Evolutionary conservation across 2,888 invertebrate species (phyloP), one percentile per base, ranked within the genome.

Genomic region (Hecatera dysodea): DNA sequence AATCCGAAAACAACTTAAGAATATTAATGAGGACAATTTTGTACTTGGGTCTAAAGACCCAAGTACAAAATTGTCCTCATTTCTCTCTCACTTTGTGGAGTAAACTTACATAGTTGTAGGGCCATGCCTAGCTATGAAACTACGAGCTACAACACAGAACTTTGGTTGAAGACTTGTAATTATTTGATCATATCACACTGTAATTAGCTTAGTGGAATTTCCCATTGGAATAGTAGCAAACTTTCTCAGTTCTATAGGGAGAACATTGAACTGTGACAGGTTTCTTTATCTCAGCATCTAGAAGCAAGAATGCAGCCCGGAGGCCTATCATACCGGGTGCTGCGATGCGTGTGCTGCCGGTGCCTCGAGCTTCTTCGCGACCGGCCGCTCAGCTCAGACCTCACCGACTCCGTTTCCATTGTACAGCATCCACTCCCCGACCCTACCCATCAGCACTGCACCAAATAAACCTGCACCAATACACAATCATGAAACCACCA

Each of bases 361-460:
- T 96, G 95, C 85, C 97, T 96, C 52, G 97, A 96, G 82, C 97
- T 97, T 76, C 97, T 96, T 92, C 97, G 96, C 64, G 97, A 97
- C 90, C 98, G 97, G 90, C 98, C 97, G 95, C 98, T 99, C 90
- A 98, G 97, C 95, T 99, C 99, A 68, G 99, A 99, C 91, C 98
- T 97, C 88, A 99, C 98, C 87, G 99, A 99, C 96, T 99, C 99
- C 88, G 98, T 98, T 97, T 99, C 99, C 98, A 98, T 98, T 93
- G 95, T 93, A 87, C 85, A 84, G 86, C 84, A 83, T 73, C 63
- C 77, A 78, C 74, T 78, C 82, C 87, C 80, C 79, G 76, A 83
- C 82, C 86, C 90, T 90, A 93, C 84, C 95, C 95, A 94, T 95
- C 89, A 87, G 93, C 89, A 88, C 86, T 86, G 84, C 84, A 88